Conservation (phyloP, 2,888 invertebrate species). For the Phengaris arion region DNA sequence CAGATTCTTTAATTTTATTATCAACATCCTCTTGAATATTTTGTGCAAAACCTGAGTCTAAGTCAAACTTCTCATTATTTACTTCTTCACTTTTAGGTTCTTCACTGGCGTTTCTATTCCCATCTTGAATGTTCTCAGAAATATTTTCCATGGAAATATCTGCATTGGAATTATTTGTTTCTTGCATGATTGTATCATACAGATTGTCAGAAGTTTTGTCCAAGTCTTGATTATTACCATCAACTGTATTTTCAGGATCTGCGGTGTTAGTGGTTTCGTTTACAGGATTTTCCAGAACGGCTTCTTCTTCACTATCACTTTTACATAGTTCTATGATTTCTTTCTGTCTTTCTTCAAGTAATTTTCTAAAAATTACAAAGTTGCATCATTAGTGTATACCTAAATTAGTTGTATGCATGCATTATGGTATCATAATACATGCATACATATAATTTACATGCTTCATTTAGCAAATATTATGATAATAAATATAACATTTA, state of each 20-base stretch:
- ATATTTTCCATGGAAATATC: neutral
- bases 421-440: no score
- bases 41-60: neutral
- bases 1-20: constrained; percentile 1
- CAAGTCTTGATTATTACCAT: constrained; percentile 1
- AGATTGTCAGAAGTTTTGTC: constrained; percentile 3
- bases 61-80: neutral
- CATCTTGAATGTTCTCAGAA: neutral
- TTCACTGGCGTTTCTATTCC: neutral
- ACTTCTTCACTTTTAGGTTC: neutral
- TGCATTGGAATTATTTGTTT: neutral
- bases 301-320: constrained; percentile 83
- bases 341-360: constrained; percentile 85
- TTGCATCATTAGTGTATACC: neutral
- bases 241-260: neutral
- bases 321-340: constrained; percentile 87
- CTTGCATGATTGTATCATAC: constrained; percentile 28
- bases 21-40: neutral
- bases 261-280: constrained; percentile 15
- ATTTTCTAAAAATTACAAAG: constrained; percentile 69
- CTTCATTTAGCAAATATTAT: neutral
- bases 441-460: no score
- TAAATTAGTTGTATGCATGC: no score
- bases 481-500: constrained; percentile 38
- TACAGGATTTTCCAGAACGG: neutral